These are phyloP conservation scores for Vulpes lagopus DNA, from an alignment of 2,113 vertebrate genomes.

Conservation along the genomic window DNA sequence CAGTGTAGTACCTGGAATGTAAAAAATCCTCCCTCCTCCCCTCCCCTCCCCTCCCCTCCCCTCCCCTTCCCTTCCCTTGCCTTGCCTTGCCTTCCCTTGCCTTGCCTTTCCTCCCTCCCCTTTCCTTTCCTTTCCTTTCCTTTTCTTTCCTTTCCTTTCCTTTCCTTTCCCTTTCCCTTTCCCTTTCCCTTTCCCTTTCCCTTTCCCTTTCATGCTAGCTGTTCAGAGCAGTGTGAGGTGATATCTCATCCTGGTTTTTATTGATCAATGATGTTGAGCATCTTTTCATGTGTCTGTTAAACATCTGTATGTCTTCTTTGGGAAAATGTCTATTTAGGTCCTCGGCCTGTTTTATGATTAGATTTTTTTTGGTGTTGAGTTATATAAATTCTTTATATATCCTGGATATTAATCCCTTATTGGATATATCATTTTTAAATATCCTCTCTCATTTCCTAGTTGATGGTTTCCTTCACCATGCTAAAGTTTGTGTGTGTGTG, in stretches of 20 bases:
- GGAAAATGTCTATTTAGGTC: background rate
- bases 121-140: no score
- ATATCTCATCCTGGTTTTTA: background rate
- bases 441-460: background rate
- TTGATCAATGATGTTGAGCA: background rate
- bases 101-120: no score
- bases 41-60: background rate
- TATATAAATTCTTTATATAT: background rate
- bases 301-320: background rate
- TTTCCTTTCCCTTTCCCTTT: no score
- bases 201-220: background rate
- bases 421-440: background rate
- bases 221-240: background rate
- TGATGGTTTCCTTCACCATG: background rate
- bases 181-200: background rate
- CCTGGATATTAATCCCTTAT: background rate
- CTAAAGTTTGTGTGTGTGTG: background rate
- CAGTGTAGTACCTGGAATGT: background rate
- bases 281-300: background rate
- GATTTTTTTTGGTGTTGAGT: background rate
- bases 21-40: background rate
- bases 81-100: background rate
- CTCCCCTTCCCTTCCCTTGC: background rate
- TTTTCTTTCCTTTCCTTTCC: no score
- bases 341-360: background rate